These are phyloP conservation scores for Lithobius niger DNA, from an alignment of 1,140 invertebrate species.

Conservation along the genomic window DNA sequence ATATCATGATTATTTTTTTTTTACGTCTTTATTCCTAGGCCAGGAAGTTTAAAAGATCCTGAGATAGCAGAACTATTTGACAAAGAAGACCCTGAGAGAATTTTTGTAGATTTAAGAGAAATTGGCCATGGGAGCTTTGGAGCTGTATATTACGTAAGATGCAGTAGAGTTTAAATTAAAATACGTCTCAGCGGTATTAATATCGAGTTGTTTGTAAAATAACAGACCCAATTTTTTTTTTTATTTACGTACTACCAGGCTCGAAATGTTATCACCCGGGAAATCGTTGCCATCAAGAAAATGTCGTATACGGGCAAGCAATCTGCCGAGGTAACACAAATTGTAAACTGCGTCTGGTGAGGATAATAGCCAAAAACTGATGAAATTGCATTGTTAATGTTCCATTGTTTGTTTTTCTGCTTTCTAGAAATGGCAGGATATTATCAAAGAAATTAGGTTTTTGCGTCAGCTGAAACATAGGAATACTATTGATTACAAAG, in stretches of 20 bases:
- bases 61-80: conserved; percentile 92
- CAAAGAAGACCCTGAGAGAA: conserved; percentile 95
- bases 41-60: conserved; percentile 89
- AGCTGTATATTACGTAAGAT: conserved; percentile 88
- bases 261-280: conserved; percentile 78
- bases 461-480: conserved; percentile 85
- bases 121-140: conserved; percentile 99
- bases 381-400: no score
- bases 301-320: conserved; percentile 99
- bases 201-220: no score
- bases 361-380: no score
- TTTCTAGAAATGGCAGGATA: conserved; percentile 91
- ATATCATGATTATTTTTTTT: no score
- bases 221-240: no score
- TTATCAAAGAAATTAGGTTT: conserved; percentile 97
- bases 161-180: not conserved
- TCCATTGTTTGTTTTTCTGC: conserved; percentile 4
- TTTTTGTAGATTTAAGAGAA: conserved; percentile 95
- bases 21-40: no score
- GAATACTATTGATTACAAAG: conserved; percentile 97
- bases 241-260: no score
- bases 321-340: conserved; percentile 55
- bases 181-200: not conserved
- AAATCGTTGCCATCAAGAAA: conserved; percentile 99
- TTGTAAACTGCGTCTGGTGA: not conserved